Conservation (phyloP, 2,888 invertebrate genomes). For the Clusia tigrina region DNA sequence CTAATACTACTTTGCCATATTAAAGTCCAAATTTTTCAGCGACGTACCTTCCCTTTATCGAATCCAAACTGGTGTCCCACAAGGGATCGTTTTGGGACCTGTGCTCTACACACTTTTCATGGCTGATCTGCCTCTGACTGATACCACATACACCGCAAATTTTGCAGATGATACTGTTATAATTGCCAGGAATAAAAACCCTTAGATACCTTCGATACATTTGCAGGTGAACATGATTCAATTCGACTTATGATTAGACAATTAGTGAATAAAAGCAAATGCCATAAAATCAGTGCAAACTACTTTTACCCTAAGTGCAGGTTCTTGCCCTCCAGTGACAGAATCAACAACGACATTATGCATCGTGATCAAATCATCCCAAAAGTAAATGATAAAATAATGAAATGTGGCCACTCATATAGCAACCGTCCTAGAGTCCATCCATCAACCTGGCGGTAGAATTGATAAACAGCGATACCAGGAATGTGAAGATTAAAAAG, state of each 20-base stretch:
- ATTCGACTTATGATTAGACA: background rate
- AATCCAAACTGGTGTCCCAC: slow-evolving; percentile 14
- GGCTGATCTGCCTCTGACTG: slow-evolving; percentile 19
- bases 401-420: background rate
- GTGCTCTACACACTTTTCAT: slow-evolving; percentile 11
- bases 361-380: background rate
- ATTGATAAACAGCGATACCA: too few species aligned
- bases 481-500: too few species aligned
- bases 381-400: background rate
- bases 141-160: slow-evolving; percentile 9
- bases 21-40: slow-evolving; percentile 13
- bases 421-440: background rate
- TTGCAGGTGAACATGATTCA: background rate
- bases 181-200: slow-evolving; percentile 7
- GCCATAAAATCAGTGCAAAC: background rate
- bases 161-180: slow-evolving; percentile 20
- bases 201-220: background rate
- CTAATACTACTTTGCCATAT: background rate
- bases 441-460: too few species aligned
- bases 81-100: slow-evolving; percentile 23
- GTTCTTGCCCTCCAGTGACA: background rate
- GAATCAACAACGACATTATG: background rate
- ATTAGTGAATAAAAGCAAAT: background rate
- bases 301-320: background rate
- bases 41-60: slow-evolving; percentile 6